A percentile compares a stretch with the other conserved stretches of the same genome.
These are phyloP conservation scores for Myotis pilosus DNA, from an alignment of 2,797 vertebrate species.

Conservation along the genomic window DNA sequence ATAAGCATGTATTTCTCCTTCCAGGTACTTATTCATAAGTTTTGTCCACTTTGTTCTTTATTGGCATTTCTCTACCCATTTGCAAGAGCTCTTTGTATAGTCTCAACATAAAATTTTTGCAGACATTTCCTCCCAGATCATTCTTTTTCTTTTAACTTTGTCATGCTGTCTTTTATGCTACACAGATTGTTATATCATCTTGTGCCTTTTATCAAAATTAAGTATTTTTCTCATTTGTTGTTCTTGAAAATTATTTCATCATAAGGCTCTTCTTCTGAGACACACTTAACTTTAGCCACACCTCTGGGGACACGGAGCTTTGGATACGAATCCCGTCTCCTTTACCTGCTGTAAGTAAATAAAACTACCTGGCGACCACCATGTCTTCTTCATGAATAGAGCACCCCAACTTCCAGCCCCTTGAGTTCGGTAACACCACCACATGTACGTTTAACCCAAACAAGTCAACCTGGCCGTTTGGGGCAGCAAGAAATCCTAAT, in stretches of 20 bases:
- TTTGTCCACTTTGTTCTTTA: neutral
- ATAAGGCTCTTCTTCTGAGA: neutral
- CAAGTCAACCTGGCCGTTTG: neutral
- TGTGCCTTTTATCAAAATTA: neutral
- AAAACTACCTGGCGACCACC: no score
- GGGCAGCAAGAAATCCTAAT: neutral
- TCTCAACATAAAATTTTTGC: neutral
- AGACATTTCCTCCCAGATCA: neutral
- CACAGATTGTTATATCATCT: neutral
- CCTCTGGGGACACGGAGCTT: no score
- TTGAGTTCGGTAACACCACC: no score
- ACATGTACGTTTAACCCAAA: neutral
- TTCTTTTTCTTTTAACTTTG: neutral
- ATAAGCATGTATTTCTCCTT: neutral
- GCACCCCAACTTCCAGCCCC: no score
- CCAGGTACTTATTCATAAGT: neutral
- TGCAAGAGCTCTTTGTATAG: neutral
- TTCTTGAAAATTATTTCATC: neutral
- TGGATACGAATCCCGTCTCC: no score
- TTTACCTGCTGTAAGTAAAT: no score
- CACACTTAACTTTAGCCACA: neutral
- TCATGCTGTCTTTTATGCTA: neutral
- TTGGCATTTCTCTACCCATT: neutral
- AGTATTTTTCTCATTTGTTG: neutral
- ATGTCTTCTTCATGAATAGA: no score